Percentiles rank a stretch among this genome's conserved stretches.
Evolutionary conservation across 2,888 invertebrate species (phyloP).

Genomic region (Orthosia incerta): DNA sequence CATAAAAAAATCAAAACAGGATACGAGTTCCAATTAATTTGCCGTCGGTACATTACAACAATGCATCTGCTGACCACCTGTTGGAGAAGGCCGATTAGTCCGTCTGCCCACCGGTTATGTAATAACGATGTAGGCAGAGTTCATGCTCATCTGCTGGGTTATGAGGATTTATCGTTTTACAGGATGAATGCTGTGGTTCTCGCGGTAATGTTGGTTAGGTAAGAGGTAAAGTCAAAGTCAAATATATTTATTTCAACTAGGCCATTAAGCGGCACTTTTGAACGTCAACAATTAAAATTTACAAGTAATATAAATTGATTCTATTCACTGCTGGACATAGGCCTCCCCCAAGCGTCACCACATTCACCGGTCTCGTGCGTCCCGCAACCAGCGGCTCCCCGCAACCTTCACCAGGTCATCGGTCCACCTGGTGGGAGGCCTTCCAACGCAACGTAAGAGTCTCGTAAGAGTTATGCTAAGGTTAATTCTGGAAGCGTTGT

Average conservation of each 20-base stretch:
- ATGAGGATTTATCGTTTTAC: conserved; percentile 16
- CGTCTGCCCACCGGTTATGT: conserved; percentile 55
- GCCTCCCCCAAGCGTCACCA: too few relatives aligned
- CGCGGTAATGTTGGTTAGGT: background rate
- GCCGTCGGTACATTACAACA: conserved; percentile 70
- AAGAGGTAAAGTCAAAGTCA: too few relatives aligned
- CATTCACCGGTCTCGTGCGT: too few relatives aligned
- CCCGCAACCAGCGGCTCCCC: too few relatives aligned
- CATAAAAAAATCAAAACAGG: conserved; percentile 8
- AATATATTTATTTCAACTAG: too few relatives aligned
- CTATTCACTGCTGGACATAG: too few relatives aligned
- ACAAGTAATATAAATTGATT: too few relatives aligned
- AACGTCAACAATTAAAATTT: too few relatives aligned
- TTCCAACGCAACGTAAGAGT: too few relatives aligned
- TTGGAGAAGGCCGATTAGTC: conserved; percentile 77
- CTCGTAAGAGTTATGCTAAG: background rate
- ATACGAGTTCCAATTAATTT: conserved; percentile 51
- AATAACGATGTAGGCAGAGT: conserved; percentile 40
- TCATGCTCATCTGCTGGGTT: conserved; percentile 3
- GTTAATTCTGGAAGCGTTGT: background rate
- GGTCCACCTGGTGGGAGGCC: too few relatives aligned
- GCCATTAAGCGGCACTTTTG: too few relatives aligned
- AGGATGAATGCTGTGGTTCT: background rate
- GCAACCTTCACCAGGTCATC: too few relatives aligned
- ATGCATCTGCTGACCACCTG: conserved; percentile 84